These are phyloP conservation scores for Melieria omissa DNA, from an alignment of 2,888 invertebrate genomes.

Conservation along the genomic window DNA sequence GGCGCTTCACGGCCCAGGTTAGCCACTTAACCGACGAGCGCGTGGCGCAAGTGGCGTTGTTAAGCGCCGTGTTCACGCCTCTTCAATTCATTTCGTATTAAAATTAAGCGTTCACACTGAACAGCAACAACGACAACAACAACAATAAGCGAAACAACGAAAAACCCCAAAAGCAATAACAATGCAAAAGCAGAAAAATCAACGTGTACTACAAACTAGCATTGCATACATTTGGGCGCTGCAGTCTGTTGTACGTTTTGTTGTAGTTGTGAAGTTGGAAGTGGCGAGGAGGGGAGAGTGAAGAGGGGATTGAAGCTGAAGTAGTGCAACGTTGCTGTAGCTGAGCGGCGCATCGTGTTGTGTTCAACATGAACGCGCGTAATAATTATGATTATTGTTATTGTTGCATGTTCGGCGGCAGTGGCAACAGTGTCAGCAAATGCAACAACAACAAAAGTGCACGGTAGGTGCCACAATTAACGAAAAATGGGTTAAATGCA, in stretches of 20 bases:
- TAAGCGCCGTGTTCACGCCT: too few species aligned
- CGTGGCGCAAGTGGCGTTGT: too few species aligned
- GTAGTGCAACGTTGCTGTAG: not conserved
- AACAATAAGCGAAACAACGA: too few species aligned
- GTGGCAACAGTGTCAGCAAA: not conserved
- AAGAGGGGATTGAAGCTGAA: not conserved
- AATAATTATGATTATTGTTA: slow-evolving; percentile 35
- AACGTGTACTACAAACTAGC: not conserved
- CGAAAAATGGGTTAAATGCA: slow-evolving; percentile 48
- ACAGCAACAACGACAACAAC: too few species aligned
- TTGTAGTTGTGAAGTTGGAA: too few species aligned
- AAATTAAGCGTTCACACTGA: too few species aligned
- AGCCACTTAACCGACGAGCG: too few species aligned
- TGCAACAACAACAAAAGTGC: slow-evolving; percentile 1
- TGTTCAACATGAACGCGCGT: slow-evolving; percentile 11
- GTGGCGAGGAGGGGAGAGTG: too few species aligned
- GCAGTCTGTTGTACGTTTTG: too few species aligned
- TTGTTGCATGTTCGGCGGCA: slow-evolving; percentile 14
- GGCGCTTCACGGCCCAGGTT: too few species aligned
- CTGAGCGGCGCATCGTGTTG: not conserved
- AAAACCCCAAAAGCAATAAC: not conserved
- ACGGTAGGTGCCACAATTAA: not conserved
- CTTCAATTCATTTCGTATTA: too few species aligned
- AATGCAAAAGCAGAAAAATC: not conserved
- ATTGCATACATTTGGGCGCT: not conserved